A percentile compares a stretch with the other conserved stretches of the same genome.
Conservation (phyloP, 2,113 vertebrate genomes). For the Aspiorhynchus laticeps region DNA sequence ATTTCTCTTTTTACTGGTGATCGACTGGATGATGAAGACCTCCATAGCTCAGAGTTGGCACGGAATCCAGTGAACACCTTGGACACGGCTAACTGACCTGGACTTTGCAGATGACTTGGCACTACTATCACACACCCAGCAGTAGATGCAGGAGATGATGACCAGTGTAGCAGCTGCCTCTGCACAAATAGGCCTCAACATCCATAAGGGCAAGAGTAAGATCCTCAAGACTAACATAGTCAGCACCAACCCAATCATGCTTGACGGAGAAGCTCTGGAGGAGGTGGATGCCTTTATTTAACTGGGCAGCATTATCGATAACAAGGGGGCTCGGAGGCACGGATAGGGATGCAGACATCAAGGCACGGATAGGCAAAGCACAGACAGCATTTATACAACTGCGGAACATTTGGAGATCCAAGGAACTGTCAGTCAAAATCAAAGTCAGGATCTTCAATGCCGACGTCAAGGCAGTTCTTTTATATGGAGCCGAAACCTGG, state of each 20-base stretch:
- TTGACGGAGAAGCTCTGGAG: no score
- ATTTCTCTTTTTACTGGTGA: slow-evolving; percentile 13
- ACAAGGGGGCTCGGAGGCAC: no score
- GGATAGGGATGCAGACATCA: no score
- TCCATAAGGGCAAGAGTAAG: no score
- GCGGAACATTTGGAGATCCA: neutral
- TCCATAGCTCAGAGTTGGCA: neutral
- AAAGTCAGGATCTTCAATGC: no score
- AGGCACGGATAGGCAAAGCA: neutral
- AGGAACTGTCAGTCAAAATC: neutral
- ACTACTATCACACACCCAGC: neutral
- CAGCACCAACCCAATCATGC: no score
- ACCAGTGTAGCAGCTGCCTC: neutral
- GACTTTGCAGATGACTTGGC: neutral
- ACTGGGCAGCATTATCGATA: no score
- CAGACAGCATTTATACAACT: neutral
- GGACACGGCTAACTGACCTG: neutral
- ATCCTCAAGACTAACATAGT: no score
- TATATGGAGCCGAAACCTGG: neutral
- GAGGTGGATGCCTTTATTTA: no score
- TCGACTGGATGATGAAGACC: slow-evolving; percentile 18
- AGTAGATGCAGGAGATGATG: neutral
- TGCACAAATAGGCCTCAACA: no score
- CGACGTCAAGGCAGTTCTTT: no score
- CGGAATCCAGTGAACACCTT: neutral